Evolutionary conservation across 2,888 invertebrate genomes (phyloP).

Genomic region (Lathronympha strigana): DNA sequence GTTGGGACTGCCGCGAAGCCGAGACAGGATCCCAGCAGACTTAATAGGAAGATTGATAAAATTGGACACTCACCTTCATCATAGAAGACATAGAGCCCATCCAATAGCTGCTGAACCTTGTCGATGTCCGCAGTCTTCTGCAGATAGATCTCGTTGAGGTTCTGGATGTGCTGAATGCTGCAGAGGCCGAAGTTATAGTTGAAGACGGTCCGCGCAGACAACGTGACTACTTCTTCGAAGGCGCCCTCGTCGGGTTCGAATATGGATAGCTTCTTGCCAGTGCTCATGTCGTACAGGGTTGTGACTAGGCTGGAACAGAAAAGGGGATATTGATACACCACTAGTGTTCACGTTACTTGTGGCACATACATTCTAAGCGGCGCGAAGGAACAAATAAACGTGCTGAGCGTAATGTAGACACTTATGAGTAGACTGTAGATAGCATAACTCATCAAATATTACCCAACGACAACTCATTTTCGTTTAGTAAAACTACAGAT

Average conservation of each 20-base stretch:
- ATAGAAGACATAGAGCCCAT: slow-evolving; percentile 83
- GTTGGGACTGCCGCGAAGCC: no score
- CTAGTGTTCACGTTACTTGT: no score
- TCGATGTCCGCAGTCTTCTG: slow-evolving; percentile 82
- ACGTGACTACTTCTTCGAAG: slow-evolving; percentile 75
- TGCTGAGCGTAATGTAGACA: no score
- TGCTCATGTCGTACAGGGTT: slow-evolving; percentile 83
- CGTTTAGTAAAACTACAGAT: no score
- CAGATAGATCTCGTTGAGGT: slow-evolving; percentile 85
- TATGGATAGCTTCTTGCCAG: slow-evolving; percentile 77
- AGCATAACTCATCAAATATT: no score
- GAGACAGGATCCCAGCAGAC: no score
- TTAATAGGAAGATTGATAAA: not conserved
- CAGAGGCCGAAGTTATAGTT: slow-evolving; percentile 84
- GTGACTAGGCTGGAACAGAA: slow-evolving; percentile 85
- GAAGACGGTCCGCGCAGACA: slow-evolving; percentile 87
- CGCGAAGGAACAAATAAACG: no score
- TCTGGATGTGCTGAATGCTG: slow-evolving; percentile 84
- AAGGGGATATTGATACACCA: not conserved
- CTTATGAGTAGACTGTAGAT: no score
- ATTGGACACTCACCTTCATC: slow-evolving; percentile 65
- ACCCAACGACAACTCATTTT: no score
- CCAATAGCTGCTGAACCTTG: slow-evolving; percentile 81
- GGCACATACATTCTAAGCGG: no score
- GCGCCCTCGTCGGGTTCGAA: slow-evolving; percentile 83